Base-by-base conservation (phyloP, 2,113 vertebrate species). In the Oriolus oriolus region DNA sequence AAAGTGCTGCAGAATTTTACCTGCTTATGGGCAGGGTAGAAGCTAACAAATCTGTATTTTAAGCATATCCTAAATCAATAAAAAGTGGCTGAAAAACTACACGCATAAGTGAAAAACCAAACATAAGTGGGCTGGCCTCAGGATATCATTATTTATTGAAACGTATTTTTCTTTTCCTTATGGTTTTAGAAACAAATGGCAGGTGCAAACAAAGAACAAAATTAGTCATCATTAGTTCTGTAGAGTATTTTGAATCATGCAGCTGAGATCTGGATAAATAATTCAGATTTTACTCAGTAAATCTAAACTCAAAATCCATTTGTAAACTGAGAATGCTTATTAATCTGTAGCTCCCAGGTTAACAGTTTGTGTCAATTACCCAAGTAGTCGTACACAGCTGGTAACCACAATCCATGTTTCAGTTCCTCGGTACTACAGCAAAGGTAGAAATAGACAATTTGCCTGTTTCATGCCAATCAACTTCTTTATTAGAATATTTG, bases 61-160 rank as follows among this genome's bases (percentile, higher is more conserved):
- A 78, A 94, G 26, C 61, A 50, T 64, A 87, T 28, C 45, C 26
- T 53, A 84, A 60, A 84, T 92, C 44, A 84, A 84, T 89, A 87
- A 89, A 84, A 87, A 84, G n/a, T 70, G 33, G 61, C 57, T 77
- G 75, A 77, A 79, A 91, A 87, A 69, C 31, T 85, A 82, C 17
- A 65, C 6, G 26, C 64, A 22, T 77, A 89, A 87, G 26, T 76
- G 61, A 60, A 83, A 96, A 94, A 44, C 4, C 49, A 92, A 92
- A 82, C 10, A 31, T 68, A 95, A 95, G 73, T 44, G 56, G 52
- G 44, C 27, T 92, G 91, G 76, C 86, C 86, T 84, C 35, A 60
- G 91, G 87, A 75, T 78, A 91, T 91, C 22, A 57, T 92, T 88
- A 94, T 94, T 93, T 95, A 95, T 84, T 94, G 94, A 78, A 82